Base-by-base conservation (phyloP, 64 coral and sea anemone species). In the Montipora cactus region DNA sequence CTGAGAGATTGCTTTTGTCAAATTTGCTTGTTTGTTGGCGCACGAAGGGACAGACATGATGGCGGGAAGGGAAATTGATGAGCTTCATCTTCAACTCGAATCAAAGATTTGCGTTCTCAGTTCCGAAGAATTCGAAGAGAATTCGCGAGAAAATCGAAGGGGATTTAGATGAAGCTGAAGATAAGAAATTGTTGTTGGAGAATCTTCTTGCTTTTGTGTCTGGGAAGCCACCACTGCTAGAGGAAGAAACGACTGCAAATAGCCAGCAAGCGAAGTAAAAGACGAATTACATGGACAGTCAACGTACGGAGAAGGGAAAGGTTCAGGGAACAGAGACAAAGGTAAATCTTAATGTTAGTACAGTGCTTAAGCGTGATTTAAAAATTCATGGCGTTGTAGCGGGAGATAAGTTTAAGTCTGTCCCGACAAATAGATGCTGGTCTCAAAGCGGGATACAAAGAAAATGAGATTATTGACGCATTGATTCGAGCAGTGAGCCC, bases 71-170 rank as follows among this genome's bases (percentile, higher is more conserved):
- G 66, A 87, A 52, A 58, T 87, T 7, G 84, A 87, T 16, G 62
- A 87, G 64, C 66, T 87, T 58, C 84, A 87, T 11, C 49, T 87
- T 49, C 59, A 62, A 14, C 67, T 68, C 8, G 84, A 87, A 69
- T 72, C 84, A 18, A 69, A 67, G 46, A 87, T 87, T 70, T 87
- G 84, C 37, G 23, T 59, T 47, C 47, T 87, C 19, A 19, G 44
- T 69, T 47, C 13, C 62, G 52, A 87, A 12, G 66, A 58, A 57
- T 47, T 87, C 84, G 61, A 87, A 72, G 16, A 87, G 44, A 46
- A 72, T 87, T 67, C 37, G 64, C 44, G 59, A 87, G 52, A 19
- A 87, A 87, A 58, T 87, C 3, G 84, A 87, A 62, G 62, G 37
- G 9, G 47, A 48, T 62, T n/a, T 87, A 7, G 19, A 71, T 16